Conservation (phyloP, 2,797 vertebrate genomes). For the Zenarchopterus dispar region DNA sequence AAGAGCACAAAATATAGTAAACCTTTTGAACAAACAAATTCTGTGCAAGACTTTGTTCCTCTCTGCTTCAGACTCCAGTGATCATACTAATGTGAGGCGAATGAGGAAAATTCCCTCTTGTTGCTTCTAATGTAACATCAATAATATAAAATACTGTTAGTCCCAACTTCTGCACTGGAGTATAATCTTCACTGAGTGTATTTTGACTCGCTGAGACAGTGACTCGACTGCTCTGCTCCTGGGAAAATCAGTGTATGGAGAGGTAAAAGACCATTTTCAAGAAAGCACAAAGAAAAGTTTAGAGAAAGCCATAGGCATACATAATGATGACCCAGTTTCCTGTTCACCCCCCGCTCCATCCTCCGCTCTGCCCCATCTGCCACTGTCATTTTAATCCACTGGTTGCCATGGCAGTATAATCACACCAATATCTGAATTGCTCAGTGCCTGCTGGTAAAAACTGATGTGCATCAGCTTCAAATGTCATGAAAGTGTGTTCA, state of each 20-base stretch:
- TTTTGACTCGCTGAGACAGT: neutral
- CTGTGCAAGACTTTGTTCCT: no score
- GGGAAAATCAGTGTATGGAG: neutral
- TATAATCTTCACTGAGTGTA: no score
- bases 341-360: conserved; percentile 30
- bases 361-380: conserved; percentile 73
- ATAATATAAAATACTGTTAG: neutral
- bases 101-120: neutral
- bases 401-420: conserved; percentile 43
- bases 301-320: conserved; percentile 41
- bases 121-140: neutral
- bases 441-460: conserved; percentile 7
- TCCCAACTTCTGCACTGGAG: neutral
- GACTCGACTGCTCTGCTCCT: neutral
- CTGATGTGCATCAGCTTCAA: neutral
- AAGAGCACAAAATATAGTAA: no score
- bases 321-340: conserved; percentile 75
- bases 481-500: conserved; percentile 5
- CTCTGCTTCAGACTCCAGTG: no score
- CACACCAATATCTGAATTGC: conserved; percentile 13
- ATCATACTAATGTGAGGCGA: neutral
- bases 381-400: conserved; percentile 74
- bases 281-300: conserved; percentile 36
- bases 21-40: no score
- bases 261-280: conserved; percentile 24